Percentiles rank a stretch among this genome's conserved stretches.
These are phyloP conservation scores for Trichogramma pretiosum DNA, from an alignment of 1,140 invertebrate species.

Conservation along the genomic window DNA sequence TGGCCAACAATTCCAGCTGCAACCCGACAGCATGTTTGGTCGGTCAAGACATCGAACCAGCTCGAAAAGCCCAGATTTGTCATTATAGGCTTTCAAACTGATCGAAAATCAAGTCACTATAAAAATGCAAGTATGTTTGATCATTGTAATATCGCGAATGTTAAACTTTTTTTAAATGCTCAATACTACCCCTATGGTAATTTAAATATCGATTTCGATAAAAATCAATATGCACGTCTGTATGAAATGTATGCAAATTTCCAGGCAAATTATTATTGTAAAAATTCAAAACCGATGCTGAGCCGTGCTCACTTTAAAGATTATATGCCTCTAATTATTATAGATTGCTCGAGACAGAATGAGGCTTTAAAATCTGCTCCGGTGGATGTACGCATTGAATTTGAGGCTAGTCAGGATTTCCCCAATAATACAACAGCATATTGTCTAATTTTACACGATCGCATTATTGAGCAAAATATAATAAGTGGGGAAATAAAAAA, in stretches of 20 bases:
- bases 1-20: slow-evolving; percentile 26
- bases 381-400: slow-evolving; percentile 29
- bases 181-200: slow-evolving; percentile 28
- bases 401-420: slow-evolving; percentile 22
- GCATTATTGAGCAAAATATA: slow-evolving; percentile 24
- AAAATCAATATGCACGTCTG: slow-evolving; percentile 24
- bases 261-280: slow-evolving; percentile 26
- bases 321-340: slow-evolving; percentile 21
- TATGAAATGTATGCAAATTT: slow-evolving; percentile 30
- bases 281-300: slow-evolving; percentile 16
- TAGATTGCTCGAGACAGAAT: slow-evolving; percentile 30
- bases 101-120: slow-evolving; percentile 11
- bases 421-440: slow-evolving; percentile 26
- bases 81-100: slow-evolving; percentile 24
- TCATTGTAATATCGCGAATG: slow-evolving; percentile 23
- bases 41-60: slow-evolving; percentile 20
- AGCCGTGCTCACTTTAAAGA: slow-evolving; percentile 9
- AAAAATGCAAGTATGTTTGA: slow-evolving; percentile 21
- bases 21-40: slow-evolving; percentile 22
- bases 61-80: slow-evolving; percentile 23
- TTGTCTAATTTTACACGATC: slow-evolving; percentile 32
- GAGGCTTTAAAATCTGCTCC: slow-evolving; percentile 26
- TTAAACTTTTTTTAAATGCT: slow-evolving; percentile 32
- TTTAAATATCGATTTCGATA: slow-evolving; percentile 26
- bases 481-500: slow-evolving; percentile 21